Percentiles rank a stretch among this genome's conserved stretches.
These are phyloP conservation scores for Sylvicola cinctus DNA, from an alignment of 2,888 invertebrate genomes.

Conservation along the genomic window DNA sequence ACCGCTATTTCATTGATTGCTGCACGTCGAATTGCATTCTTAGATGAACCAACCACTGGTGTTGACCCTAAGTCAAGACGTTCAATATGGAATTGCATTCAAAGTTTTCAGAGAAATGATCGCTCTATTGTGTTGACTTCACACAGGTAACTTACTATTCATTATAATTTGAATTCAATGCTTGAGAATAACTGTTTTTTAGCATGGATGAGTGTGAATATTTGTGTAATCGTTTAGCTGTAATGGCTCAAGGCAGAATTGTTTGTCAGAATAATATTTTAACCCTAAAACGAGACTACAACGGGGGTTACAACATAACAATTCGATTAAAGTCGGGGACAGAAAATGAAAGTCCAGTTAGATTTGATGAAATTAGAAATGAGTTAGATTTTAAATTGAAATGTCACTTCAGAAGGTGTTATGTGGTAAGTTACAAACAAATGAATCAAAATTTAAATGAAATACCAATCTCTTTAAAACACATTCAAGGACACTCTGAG, in stretches of 20 bases:
- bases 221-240: conserved; percentile 53
- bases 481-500: no score
- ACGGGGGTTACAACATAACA: conserved; percentile 42
- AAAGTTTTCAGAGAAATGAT: conserved; percentile 26
- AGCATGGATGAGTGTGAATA: conserved; percentile 82
- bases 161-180: no score
- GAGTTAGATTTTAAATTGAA: no score
- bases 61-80: conserved; percentile 47
- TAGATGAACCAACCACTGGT: conserved; percentile 57
- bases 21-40: conserved; percentile 31
- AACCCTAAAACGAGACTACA: conserved; percentile 48
- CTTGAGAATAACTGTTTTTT: no score
- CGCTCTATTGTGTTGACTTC: conserved; percentile 45
- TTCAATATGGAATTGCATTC: conserved; percentile 40
- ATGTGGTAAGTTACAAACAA: no score
- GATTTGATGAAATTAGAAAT: no score
- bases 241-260: conserved; percentile 43
- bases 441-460: no score
- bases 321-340: conserved; percentile 24
- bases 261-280: conserved; percentile 48
- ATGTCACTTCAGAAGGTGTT: no score
- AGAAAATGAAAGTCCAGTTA: conserved; percentile 1
- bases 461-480: no score
- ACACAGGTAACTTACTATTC: conserved; percentile 32
- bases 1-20: conserved; percentile 49